Evolutionary conservation across 2,113 vertebrate species (phyloP).

Genomic region (Zapornia atra): DNA sequence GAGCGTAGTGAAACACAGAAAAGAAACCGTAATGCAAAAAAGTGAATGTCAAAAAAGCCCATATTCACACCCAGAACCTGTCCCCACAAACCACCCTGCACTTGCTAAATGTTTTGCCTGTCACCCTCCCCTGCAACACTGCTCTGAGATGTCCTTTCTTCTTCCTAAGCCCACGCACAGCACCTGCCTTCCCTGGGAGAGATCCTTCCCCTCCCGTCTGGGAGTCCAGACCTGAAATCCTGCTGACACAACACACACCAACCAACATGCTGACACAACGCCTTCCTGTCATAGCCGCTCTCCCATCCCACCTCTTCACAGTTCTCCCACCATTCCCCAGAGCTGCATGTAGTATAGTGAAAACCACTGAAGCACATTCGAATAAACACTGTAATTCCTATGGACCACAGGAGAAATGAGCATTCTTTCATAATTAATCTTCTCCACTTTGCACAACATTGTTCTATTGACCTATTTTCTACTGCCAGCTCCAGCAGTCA

Average conservation of each 20-base stretch:
- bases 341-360: neutral
- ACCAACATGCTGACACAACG: neutral
- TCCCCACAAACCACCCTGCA: neutral
- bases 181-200: fast-evolving
- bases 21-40: neutral
- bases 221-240: neutral
- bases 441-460: neutral
- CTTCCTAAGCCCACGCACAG: neutral
- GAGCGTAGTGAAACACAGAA: neutral
- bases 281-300: neutral
- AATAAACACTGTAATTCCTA: neutral
- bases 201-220: neutral
- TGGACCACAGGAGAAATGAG: neutral
- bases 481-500: neutral
- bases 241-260: neutral
- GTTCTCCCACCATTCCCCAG: neutral
- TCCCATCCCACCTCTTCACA: neutral
- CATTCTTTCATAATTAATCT: constrained; percentile 38
- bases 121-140: neutral
- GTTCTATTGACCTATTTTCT: constrained; percentile 48
- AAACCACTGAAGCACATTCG: neutral
- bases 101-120: neutral
- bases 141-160: neutral
- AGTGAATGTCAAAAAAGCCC: neutral
- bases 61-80: neutral